Percentiles rank a stretch among this genome's conserved stretches.
Evolutionary conservation across 2,113 vertebrate genomes (phyloP).

Genomic region (Dipodomys ordii): DNA sequence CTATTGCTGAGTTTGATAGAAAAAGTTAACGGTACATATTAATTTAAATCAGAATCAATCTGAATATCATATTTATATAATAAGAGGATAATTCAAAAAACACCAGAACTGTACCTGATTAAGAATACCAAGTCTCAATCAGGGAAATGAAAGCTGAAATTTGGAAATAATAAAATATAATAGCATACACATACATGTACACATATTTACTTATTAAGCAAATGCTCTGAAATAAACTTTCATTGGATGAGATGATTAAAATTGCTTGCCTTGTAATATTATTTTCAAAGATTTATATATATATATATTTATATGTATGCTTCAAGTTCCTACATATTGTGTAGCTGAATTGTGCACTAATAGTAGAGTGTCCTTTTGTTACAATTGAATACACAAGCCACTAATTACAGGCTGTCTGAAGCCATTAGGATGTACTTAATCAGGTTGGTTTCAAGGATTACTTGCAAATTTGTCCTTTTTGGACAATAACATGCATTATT

Average conservation of each 20-base stretch:
- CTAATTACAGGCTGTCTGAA: not conserved
- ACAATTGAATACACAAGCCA: not conserved
- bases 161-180: no score
- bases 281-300: not conserved
- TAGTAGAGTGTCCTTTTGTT: not conserved
- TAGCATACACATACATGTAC: no score
- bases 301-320: not conserved
- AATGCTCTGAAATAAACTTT: constrained; percentile 7
- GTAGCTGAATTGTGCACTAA: not conserved
- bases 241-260: not conserved
- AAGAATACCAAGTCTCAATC: not conserved
- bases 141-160: not conserved
- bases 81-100: not conserved
- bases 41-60: not conserved
- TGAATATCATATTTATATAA: not conserved
- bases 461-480: not conserved
- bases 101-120: not conserved
- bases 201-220: not conserved
- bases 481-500: not conserved
- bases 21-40: not conserved
- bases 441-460: not conserved
- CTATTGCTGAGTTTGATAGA: not conserved
- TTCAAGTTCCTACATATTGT: not conserved
- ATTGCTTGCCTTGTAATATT: not conserved
- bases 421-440: not conserved